Evolutionary conservation across 2,888 invertebrate genomes (phyloP).

Genomic region (Chrysodeixis includens): DNA sequence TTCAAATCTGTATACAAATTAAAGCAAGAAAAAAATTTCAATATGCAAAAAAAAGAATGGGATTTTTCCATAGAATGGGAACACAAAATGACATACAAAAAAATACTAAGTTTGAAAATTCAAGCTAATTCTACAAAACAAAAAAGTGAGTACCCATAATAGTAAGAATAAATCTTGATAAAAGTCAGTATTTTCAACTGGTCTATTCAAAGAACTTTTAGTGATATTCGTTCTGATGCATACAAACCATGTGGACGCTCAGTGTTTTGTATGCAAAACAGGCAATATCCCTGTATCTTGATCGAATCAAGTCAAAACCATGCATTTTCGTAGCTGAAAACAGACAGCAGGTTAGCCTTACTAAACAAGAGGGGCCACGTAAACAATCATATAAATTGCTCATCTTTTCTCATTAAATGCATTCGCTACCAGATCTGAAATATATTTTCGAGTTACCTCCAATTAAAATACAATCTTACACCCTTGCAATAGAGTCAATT

Average conservation of each 20-base stretch:
- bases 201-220: neutral
- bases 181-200: neutral
- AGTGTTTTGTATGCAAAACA: constrained; percentile 1
- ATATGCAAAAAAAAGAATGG: no score
- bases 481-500: neutral
- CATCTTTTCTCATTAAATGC: constrained; percentile 13
- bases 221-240: neutral
- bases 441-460: neutral
- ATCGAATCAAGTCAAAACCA: neutral
- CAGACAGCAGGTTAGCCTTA: constrained; percentile 1
- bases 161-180: neutral
- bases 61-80: no score
- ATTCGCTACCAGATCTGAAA: neutral
- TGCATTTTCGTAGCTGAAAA: neutral
- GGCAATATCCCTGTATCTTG: neutral
- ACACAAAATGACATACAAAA: no score
- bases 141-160: no score
- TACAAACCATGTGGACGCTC: neutral
- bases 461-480: constrained; percentile 8
- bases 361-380: neutral
- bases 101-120: no score
- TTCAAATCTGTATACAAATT: no score
- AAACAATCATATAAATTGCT: constrained; percentile 17
- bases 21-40: no score
- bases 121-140: no score